These are phyloP conservation scores for Aethes cnicana DNA, from an alignment of 2,888 invertebrate genomes.

Conservation along the genomic window DNA sequence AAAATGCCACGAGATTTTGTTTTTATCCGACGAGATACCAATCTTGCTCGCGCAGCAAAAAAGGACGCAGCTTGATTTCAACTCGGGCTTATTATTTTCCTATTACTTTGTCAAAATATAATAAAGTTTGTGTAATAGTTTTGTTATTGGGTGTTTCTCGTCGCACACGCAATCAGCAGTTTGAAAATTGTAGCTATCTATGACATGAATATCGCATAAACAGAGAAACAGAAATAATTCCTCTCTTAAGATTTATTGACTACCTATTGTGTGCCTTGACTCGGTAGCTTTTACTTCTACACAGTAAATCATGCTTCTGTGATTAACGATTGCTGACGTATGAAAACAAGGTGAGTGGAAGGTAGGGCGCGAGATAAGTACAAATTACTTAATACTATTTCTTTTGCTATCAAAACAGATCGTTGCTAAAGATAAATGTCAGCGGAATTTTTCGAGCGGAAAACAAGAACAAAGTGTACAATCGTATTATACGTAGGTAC, in stretches of 20 bases:
- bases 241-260: slow-evolving; percentile 77
- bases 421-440: not conserved
- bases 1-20: slow-evolving; percentile 63
- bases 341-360: slow-evolving; percentile 50
- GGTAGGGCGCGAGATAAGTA: slow-evolving; percentile 27
- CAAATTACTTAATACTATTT: slow-evolving; percentile 19
- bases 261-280: slow-evolving; percentile 67
- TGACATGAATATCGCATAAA: slow-evolving; percentile 68
- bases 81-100: slow-evolving; percentile 51
- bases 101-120: slow-evolving; percentile 45
- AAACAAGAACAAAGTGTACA: slow-evolving; percentile 7
- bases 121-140: slow-evolving; percentile 30
- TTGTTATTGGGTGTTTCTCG: slow-evolving; percentile 35
- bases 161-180: slow-evolving; percentile 61
- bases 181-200: slow-evolving; percentile 66
- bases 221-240: slow-evolving; percentile 74
- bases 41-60: slow-evolving; percentile 48
- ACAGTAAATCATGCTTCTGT: slow-evolving; percentile 71
- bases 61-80: slow-evolving; percentile 46
- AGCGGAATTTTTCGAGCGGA: slow-evolving; percentile 8
- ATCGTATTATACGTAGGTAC: no score
- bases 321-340: slow-evolving; percentile 65
- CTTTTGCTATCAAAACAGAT: slow-evolving; percentile 6
- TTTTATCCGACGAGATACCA: slow-evolving; percentile 52
- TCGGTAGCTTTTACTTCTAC: slow-evolving; percentile 68